phyloP scores from a whole-genome alignment of 35 echinoderm and acorn worm species.

The Eucidaris tribuloides region DNA sequence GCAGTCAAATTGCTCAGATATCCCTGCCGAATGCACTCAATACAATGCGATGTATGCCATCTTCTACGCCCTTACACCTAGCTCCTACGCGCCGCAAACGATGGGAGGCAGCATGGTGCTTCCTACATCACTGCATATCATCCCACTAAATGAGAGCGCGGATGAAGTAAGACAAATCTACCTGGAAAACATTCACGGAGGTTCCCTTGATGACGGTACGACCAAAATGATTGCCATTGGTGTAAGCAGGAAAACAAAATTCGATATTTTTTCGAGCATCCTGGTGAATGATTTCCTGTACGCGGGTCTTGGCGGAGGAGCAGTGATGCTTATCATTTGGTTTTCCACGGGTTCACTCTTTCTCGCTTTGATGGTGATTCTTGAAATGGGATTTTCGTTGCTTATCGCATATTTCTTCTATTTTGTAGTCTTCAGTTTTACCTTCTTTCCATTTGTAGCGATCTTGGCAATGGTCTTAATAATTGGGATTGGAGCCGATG shows the following conservation, averaged over 20 bases:
- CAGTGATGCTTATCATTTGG: conserved; percentile 67
- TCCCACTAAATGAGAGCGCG: not conserved
- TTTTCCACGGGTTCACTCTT: conserved; percentile 76
- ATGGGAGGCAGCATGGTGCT: not conserved
- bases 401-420: conserved; percentile 68
- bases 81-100: not conserved
- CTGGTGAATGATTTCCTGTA: conserved; percentile 66
- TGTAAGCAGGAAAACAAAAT: conserved; percentile 58
- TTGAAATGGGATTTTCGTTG: conserved; percentile 71
- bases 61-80: not conserved
- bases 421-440: conserved; percentile 54
- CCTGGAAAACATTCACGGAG: conserved; percentile 21
- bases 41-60: not conserved
- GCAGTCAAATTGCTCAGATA: not conserved
- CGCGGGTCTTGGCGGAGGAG: conserved; percentile 15
- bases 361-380: conserved; percentile 60
- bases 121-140: not conserved
- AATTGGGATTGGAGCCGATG: conserved; percentile 86
- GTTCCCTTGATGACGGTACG: not conserved
- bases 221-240: conserved; percentile 35
- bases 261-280: conserved; percentile 31
- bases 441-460: conserved; percentile 81
- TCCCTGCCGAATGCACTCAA: not conserved
- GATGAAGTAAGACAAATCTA: conserved; percentile 25
- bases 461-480: conserved; percentile 46